Base-by-base conservation (phyloP, 2,797 vertebrate species). In the Craterocephalus amniculus region DNA sequence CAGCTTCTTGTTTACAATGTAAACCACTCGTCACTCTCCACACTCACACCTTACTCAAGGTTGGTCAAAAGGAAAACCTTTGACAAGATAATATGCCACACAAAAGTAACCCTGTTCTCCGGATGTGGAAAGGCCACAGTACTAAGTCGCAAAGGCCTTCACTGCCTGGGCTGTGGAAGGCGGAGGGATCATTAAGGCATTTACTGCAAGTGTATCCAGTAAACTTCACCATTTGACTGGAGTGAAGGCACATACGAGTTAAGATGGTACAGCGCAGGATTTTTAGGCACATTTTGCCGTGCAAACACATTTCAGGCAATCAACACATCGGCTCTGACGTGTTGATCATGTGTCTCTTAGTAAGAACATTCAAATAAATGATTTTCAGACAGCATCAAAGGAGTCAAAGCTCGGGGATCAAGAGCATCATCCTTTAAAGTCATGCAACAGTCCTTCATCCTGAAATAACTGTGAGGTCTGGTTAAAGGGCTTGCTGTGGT, bases 1-100 rank as follows among this genome's bases (percentile, higher is more conserved):
- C 89, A 90, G 85, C 87, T 75, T 83, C 72, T 75, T 51, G 75
- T 72, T 67, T 67, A 68, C 35, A 81, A 70, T 66, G 78, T 76
- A 88, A 89, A 87, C 68, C 60, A 36, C 51, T 36, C 36, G n/a
- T 67, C 26, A 69, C 49, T 58, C 43, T 43, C 8, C 31, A 54
- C 27, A 45, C 16, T 64, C 18, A 3, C 34, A n/a, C 9, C 18
- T n/a, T 29, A 38, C 27, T 29, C 52, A 1, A 35, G 26, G 18
- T 63, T 9, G 31, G 51, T 55, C 67, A 29, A 68, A 67, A 75
- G 58, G 3, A 18, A 36, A 63, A 38, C 62, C 6, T 40, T 55
- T 14, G 9, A 43, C 2, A 11, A 62, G 54, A 31, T 55, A 32
- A 20, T 26, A 78, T 27, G 48, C 20, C 5, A 54, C 67, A 20